These are phyloP conservation scores for Ceramica pisi DNA, from an alignment of 2,888 invertebrate species.

Conservation along the genomic window DNA sequence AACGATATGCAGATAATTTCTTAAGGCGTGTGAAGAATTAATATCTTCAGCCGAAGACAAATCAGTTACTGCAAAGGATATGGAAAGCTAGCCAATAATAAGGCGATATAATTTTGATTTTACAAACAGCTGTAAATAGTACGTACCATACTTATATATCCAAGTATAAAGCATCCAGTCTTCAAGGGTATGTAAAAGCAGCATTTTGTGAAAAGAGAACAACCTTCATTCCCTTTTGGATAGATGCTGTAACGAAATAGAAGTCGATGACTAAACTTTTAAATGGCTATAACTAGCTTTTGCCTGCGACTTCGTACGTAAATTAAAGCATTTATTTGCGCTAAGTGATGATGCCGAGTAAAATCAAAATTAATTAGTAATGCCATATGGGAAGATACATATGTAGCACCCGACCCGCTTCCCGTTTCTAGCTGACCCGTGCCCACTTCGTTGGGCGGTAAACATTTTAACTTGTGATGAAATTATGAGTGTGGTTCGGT, in stretches of 20 bases:
- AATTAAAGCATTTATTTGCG: too few species aligned
- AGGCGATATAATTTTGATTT: background rate
- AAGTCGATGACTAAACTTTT: background rate
- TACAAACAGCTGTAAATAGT: background rate
- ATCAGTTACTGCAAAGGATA: background rate
- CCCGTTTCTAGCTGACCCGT: too few species aligned
- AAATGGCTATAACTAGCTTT: background rate
- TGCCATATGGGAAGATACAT: too few species aligned
- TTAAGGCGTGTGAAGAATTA: too few species aligned
- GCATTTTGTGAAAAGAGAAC: constrained; percentile 55
- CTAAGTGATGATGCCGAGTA: too few species aligned
- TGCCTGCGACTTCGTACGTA: too few species aligned
- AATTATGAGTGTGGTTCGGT: too few species aligned
- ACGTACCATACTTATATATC: constrained; percentile 61
- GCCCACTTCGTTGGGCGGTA: too few species aligned
- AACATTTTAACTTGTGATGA: too few species aligned
- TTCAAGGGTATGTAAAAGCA: constrained; percentile 62
- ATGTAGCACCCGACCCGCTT: too few species aligned
- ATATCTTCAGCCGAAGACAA: background rate
- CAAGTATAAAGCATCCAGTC: constrained; percentile 61
- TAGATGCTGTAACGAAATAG: constrained; percentile 37
- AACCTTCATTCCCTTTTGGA: constrained; percentile 34
- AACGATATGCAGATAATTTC: too few species aligned
- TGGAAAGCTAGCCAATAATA: background rate
- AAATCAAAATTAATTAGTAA: too few species aligned